Conservation (phyloP, 1,140 invertebrate genomes). For the Acyrthosiphon pisum region DNA sequence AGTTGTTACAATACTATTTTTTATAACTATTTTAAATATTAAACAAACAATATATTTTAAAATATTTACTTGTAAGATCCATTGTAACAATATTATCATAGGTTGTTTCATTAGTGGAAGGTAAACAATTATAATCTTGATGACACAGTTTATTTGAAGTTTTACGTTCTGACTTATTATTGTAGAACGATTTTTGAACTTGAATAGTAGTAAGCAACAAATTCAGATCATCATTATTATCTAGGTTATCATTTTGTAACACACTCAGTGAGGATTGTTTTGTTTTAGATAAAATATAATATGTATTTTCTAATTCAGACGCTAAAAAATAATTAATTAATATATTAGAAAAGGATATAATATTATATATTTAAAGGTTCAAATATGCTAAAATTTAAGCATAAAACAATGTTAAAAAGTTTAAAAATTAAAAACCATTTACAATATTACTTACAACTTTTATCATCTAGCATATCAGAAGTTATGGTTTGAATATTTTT, state of each 20-base stretch:
- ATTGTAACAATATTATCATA: conserved; percentile 34
- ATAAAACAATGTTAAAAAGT: background rate
- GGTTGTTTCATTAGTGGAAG: background rate
- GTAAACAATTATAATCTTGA: background rate
- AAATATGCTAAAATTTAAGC: background rate
- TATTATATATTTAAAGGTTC: background rate
- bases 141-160: background rate
- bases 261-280: background rate
- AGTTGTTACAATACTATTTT: background rate
- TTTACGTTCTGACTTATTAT: conserved; percentile 12
- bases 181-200: conserved; percentile 38
- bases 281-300: conserved; percentile 50
- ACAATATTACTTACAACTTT: conserved; percentile 33
- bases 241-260: background rate
- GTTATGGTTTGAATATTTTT: conserved; percentile 18
- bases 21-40: background rate
- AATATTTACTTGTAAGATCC: conserved; percentile 52
- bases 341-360: background rate
- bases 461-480: background rate
- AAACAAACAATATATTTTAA: background rate
- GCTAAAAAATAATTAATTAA: background rate
- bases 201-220: background rate
- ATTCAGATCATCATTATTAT: background rate
- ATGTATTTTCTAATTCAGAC: conserved; percentile 5
- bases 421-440: background rate